Evolutionary conservation across 2,113 vertebrate species (phyloP).

Genomic region (Entomyzon cyanotis): DNA sequence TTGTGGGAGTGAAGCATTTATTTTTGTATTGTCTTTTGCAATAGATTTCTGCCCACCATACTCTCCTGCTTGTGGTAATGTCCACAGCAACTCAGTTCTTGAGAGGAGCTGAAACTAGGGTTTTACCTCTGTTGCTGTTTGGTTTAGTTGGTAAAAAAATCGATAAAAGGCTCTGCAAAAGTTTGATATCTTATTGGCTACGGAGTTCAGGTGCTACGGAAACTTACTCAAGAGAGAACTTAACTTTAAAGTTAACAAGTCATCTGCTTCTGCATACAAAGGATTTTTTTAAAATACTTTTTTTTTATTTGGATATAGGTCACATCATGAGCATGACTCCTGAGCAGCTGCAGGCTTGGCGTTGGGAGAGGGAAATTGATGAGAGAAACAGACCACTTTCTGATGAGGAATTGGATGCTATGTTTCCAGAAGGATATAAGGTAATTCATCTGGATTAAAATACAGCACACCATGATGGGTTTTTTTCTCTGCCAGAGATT

Average conservation of each 20-base stretch:
- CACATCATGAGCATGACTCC: constrained; percentile 99
- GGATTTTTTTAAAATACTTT: rapidly evolving
- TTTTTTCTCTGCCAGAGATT: not conserved
- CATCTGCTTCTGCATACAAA: not conserved
- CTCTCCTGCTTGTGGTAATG: not conserved
- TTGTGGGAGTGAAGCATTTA: not conserved
- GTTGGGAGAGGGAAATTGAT: constrained; percentile 98
- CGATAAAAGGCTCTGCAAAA: not conserved
- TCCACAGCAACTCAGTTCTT: not conserved
- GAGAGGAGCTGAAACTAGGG: not conserved
- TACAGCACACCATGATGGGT: not conserved
- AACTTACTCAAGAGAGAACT: not conserved
- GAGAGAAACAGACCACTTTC: constrained; percentile 96
- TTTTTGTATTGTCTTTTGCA: not conserved
- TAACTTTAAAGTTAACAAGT: not conserved
- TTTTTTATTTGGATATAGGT: constrained; percentile 71
- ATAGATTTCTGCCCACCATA: not conserved
- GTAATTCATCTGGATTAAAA: constrained; percentile 54
- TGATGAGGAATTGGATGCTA: constrained; percentile 96
- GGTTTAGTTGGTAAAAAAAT: not conserved
- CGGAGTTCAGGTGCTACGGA: not conserved
- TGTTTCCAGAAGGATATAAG: constrained; percentile 99
- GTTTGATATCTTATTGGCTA: not conserved
- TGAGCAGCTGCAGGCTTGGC: constrained; percentile 97
- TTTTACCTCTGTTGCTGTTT: not conserved